Conservation (phyloP, 2,888 invertebrate genomes). For the Hipparchia sbordonii region DNA sequence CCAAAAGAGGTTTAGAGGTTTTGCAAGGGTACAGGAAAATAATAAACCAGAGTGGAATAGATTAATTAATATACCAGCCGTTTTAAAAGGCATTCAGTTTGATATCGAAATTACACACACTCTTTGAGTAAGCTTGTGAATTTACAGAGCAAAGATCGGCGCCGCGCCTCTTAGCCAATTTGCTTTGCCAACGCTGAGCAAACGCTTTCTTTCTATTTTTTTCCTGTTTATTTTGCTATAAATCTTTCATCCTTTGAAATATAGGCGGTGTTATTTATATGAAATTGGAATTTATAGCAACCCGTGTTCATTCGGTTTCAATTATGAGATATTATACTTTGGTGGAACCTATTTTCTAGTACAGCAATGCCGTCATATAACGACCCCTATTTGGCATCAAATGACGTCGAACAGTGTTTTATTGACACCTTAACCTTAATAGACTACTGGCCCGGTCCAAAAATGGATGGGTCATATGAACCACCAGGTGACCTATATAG, state of each 20-base stretch:
- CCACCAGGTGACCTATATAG: too few relatives aligned
- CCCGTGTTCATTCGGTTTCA: not conserved
- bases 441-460: too few relatives aligned
- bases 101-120: constrained; percentile 8
- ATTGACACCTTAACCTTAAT: too few relatives aligned
- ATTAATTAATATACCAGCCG: not conserved
- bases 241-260: constrained; percentile 18
- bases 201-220: constrained; percentile 62
- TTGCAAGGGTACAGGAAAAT: not conserved
- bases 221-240: constrained; percentile 28
- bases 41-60: not conserved
- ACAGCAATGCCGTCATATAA: too few relatives aligned
- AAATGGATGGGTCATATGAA: too few relatives aligned
- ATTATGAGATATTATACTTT: not conserved
- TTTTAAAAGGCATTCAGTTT: not conserved
- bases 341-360: too few relatives aligned
- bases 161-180: constrained; percentile 55
- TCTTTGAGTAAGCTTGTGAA: constrained; percentile 19
- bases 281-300: not conserved
- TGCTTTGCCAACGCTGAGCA: constrained; percentile 67
- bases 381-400: too few relatives aligned
- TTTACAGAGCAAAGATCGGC: constrained; percentile 65
- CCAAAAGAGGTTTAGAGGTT: too few relatives aligned
- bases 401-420: too few relatives aligned
- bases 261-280: constrained; percentile 10